Base-by-base conservation (phyloP, 2,797 vertebrate species). In the Alcedo quadribrachys region DNA sequence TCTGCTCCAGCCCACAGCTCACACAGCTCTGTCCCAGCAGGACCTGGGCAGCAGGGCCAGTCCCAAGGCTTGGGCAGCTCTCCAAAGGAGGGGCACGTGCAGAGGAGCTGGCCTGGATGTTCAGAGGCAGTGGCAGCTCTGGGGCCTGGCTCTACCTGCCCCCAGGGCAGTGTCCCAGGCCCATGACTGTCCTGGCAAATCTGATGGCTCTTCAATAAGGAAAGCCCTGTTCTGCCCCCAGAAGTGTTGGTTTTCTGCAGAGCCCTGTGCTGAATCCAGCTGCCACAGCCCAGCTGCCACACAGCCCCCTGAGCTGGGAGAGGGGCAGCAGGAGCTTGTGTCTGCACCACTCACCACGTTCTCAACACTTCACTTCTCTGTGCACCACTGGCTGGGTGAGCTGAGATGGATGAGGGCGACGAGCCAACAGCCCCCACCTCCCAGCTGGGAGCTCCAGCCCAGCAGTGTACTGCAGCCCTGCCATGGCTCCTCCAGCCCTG, bases 191-290 rank as follows among this genome's bases (percentile, higher is more conserved):
- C 93, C 70, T 32, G 76, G 87, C 55, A 89, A 75, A 92, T 25
- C 86, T 60, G 79, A 69, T 18, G 69, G 86, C 78, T 94, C 76
- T 19, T 83, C 76, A n/a, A 27, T 5, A 73, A 86, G 85, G 46
- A 81, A 46, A 71, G 87, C 90, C 93, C 76, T 48, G 45, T 8
- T 30, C 43, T 92, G 84, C 92, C 88, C 80, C 81, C 93, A 61
- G 76, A 63, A 63, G 1, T 66, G 93, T 87, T 93, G 67, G n/a
- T 94, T 96, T 91, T 76, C 92, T 67, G 40, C 80, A 50, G 73
- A 79, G 79, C 81, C 8, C 35, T 28, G 80, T 66, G 93, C 96
- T 96, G 81, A 92, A 96, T 96, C 93, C 95, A 32, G 46, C 90
- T 96, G 96, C 91, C 96, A 90, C 68, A 10, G 51, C 61, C 43